Evolutionary conservation across 2,888 invertebrate species (phyloP), one percentile per base, ranked within the genome.

Genomic region (Ophion ventricosus): DNA sequence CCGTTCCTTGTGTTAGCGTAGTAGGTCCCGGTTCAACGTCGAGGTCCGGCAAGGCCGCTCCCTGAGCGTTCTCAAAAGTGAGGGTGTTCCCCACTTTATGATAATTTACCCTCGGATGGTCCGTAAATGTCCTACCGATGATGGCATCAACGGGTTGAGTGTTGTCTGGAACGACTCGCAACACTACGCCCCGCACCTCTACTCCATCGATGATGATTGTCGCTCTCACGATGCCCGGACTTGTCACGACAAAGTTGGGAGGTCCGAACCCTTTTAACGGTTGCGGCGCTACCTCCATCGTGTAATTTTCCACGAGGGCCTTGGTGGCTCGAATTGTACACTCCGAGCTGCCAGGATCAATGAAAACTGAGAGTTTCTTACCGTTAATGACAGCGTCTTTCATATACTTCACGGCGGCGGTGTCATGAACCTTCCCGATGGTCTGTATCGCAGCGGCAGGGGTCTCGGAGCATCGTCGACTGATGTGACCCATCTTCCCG

Each of bases 321-420:
- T n/a, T 8, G 4, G 73, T n/a, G n/a, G n/a, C n/a, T n/a, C n/a
- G n/a, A n/a, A 83, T 23, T 0, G 67, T 80, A 14, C 80, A 80
- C 8, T 74, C 74, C 2, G 80, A 57, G 17, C 80, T 73, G 0
- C 80, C 80, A n/a, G 66, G 4, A 17, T 73, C 74, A 2, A 81
- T 20, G 2, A 75, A 63, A 5, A 20, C 35, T 7, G 23, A n/a
- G n/a, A n/a, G n/a, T n/a, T n/a, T n/a, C n/a, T n/a, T n/a, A n/a
- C n/a, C 56, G 14, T 64, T 57, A 1, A 59, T 35, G 0, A 0
- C 1, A 1, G 23, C 66, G 1, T 7, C 0, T 14, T 72, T 76
- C 0, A 59, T 0, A 1, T 72, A 57, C 1, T 64, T 77, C 0
- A 14, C 5, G 0, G 43, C 56, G 0, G 75, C 8, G 8, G 20